These are phyloP conservation scores for Parotocinclus haroldoi DNA, from an alignment of 2,797 vertebrate species.

Conservation along the genomic window DNA sequence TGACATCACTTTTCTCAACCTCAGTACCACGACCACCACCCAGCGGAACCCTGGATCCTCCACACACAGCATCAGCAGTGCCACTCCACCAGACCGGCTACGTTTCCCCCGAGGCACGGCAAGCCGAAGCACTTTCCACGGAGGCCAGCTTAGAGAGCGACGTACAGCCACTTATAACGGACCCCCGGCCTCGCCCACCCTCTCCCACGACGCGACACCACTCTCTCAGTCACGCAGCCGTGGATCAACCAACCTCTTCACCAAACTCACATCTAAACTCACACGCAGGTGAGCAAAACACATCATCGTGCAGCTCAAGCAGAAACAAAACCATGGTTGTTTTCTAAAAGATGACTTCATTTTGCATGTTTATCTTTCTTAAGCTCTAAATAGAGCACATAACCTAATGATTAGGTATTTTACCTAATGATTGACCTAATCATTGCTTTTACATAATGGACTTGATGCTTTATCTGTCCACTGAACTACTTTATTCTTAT, in stretches of 20 bases:
- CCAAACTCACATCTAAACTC: conserved; percentile 83
- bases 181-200: conserved; percentile 81
- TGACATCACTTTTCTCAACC: conserved; percentile 18
- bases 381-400: too few relatives aligned
- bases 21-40: conserved; percentile 56
- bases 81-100: conserved; percentile 79
- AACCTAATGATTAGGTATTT: too few relatives aligned
- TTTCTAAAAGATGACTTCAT: neutral
- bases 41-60: conserved; percentile 81
- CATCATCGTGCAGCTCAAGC: neutral
- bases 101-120: conserved; percentile 82
- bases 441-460: too few relatives aligned
- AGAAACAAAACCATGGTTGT: too few relatives aligned
- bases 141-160: conserved; percentile 79
- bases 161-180: conserved; percentile 85
- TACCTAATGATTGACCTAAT: too few relatives aligned
- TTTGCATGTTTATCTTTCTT: neutral
- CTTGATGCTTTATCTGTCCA: too few relatives aligned
- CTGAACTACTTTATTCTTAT: too few relatives aligned
- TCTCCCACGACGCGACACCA: conserved; percentile 82
- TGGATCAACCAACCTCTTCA: conserved; percentile 83
- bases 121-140: conserved; percentile 84
- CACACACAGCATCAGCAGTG: conserved; percentile 83
- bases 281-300: conserved; percentile 72
- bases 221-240: conserved; percentile 80